Evolutionary conservation across 1,140 invertebrate species (phyloP), one percentile per base, ranked within the genome.

Genomic region (Lepidotrigona ventralis): DNA sequence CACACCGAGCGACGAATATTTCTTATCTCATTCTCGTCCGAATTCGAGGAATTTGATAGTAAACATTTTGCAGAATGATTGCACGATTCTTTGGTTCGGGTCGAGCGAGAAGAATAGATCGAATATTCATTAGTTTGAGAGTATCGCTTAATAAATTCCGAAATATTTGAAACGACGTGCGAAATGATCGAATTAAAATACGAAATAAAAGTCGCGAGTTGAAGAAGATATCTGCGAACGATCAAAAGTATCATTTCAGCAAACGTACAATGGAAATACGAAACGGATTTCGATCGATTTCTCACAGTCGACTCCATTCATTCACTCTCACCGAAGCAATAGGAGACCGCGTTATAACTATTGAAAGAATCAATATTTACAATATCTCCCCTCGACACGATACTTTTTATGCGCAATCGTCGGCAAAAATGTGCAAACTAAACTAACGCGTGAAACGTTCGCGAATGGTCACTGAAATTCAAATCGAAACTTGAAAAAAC

Each of bases 221-320:
- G 21, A 2, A 11, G 56, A 8, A 9, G 51, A 68, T 17, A 46
- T 23, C 56, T 33, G 26, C 39, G 33, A 23, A 33, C 63, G 71
- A 86, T 33, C 23, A n/a, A 51, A n/a, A 33, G 2, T 19, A 19
- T 63, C 19, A 15, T 54, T 33, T 53, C 64, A 54, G 54, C 4
- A 23, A 70, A n/a, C 71, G 3, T 29, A 84, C 33, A 70, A 69
- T 70, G 69, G 60, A 80, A 77, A 75, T 17, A n/a, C 63, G n/a
- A 83, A 60, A 58, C 73, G 78, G 9, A 46, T 75, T 78, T 84
- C 58, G 53, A 86, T 85, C 74, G 68, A 64, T 87, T 81, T 88
- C 79, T 76, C 85, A 84, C 78, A 84, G 83, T 63, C 56, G 21
- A 46, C 79, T 14, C 58, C 39, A 39, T 71, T 86, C 46, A 21